These are phyloP conservation scores for Drosophila diplacantha DNA, from an alignment of 2,888 invertebrate genomes.

Conservation along the genomic window DNA sequence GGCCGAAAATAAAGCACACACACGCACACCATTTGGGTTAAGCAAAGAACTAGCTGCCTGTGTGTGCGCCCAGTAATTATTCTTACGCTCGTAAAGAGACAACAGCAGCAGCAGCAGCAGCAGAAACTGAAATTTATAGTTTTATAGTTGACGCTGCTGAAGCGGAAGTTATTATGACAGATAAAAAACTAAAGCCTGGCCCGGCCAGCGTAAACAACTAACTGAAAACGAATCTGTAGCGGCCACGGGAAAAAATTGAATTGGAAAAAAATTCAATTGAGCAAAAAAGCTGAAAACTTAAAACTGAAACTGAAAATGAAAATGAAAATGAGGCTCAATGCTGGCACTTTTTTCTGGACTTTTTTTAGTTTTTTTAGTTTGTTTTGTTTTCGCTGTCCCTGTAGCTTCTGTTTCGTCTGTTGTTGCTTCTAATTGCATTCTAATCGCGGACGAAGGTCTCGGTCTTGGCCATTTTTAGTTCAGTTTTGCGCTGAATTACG, in stretches of 20 bases:
- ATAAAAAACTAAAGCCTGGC: conserved; percentile 37
- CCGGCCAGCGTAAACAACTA: conserved; percentile 15
- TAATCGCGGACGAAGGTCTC: conserved; percentile 67
- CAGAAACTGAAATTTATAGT: conserved; percentile 40
- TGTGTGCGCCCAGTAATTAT: conserved; percentile 43
- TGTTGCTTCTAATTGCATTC: conserved; percentile 68
- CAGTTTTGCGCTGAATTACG: conserved; percentile 10
- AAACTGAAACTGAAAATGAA: conserved; percentile 36
- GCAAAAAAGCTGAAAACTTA: conserved; percentile 32
- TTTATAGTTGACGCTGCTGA: conserved; percentile 33
- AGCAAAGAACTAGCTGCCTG: conserved; percentile 21
- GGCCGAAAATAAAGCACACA: conserved; percentile 14
- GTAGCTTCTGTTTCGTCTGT: conserved; percentile 21
- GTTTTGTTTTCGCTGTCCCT: conserved; percentile 17
- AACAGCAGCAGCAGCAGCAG: conserved; percentile 19
- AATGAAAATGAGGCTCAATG: conserved; percentile 50
- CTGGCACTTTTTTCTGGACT: conserved; percentile 47
- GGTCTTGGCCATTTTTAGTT: conserved; percentile 50
- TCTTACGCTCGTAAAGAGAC: conserved; percentile 45
- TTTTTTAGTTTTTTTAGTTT: conserved; percentile 15
- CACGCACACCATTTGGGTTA: conserved; percentile 43
- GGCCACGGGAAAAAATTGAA: conserved; percentile 25
- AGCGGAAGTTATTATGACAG: conserved; percentile 58
- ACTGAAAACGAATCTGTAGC: conserved; percentile 32
- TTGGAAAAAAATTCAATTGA: conserved; percentile 9